These are phyloP conservation scores for Orthonychiurus folsomi DNA, from an alignment of 2,888 invertebrate species.

Conservation along the genomic window DNA sequence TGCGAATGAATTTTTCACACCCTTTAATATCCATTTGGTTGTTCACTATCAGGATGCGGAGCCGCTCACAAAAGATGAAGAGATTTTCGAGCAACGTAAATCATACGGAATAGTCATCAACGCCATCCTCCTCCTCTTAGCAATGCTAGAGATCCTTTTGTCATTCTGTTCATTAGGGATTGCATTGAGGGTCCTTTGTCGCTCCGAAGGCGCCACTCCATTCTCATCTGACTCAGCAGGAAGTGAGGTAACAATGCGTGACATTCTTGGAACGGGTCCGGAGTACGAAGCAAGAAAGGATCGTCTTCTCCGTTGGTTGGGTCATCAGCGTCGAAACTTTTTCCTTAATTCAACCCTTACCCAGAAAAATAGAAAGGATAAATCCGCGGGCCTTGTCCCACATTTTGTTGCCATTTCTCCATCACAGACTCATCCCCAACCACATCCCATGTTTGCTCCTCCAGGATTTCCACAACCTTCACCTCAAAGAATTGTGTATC, in stretches of 20 bases:
- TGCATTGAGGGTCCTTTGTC: constrained; percentile 27
- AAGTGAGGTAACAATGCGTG: constrained; percentile 29
- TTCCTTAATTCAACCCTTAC: constrained; percentile 6
- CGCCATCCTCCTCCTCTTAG: constrained; percentile 28
- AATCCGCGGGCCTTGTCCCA: neutral
- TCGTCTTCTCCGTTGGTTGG: constrained; percentile 32
- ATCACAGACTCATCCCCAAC: neutral
- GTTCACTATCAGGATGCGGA: constrained; percentile 2
- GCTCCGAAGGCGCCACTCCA: constrained; percentile 10
- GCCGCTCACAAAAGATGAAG: constrained; percentile 21
- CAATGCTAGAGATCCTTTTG: constrained; percentile 32
- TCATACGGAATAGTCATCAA: constrained; percentile 33
- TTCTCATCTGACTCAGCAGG: constrained; percentile 30
- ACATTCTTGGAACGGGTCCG: constrained; percentile 18
- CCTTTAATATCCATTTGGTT: too few relatives aligned
- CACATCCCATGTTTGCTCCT: neutral
- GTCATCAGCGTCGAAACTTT: constrained; percentile 26
- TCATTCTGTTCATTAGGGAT: constrained; percentile 34
- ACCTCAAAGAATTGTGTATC: neutral
- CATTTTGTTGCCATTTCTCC: constrained; percentile 10
- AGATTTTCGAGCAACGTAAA: constrained; percentile 25
- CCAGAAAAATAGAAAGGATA: neutral
- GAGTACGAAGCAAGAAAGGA: constrained; percentile 37
- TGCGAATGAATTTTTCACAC: too few relatives aligned
- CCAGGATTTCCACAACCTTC: neutral